Percentiles rank a stretch among this genome's conserved stretches.
phyloP scores from a whole-genome alignment of 1,140 invertebrate genomes.

The Gryllus bimaculatus region DNA sequence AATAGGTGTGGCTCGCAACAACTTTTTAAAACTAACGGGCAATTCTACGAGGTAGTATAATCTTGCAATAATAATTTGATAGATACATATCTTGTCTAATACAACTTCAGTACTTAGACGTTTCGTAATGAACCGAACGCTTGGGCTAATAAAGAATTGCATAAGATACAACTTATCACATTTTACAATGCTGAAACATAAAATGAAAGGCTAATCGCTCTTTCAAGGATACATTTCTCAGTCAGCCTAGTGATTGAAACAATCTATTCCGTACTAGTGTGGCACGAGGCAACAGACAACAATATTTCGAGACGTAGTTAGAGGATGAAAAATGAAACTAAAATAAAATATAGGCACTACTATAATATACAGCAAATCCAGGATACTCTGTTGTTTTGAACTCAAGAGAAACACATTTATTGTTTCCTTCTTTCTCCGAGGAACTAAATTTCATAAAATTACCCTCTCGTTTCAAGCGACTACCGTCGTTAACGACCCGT shows the following conservation, averaged over 20 bases:
- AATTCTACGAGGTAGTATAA: not conserved
- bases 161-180: not conserved
- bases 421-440: no score
- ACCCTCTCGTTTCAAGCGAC: not conserved
- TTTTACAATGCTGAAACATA: not conserved
- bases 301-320: no score
- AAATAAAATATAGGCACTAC: no score
- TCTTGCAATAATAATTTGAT: slow-evolving; percentile 1
- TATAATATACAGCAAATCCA: no score
- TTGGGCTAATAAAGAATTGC: not conserved
- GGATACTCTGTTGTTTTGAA: no score
- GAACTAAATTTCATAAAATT: not conserved
- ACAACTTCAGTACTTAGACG: not conserved
- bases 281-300: no score
- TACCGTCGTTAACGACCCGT: not conserved
- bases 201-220: not conserved
- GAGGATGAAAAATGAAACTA: no score
- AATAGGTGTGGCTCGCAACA: not conserved
- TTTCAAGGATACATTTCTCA: not conserved
- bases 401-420: no score
- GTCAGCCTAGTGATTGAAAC: no score
- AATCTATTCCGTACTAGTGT: no score
- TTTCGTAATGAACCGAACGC: not conserved
- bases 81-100: not conserved
- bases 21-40: not conserved